A percentile compares a stretch with the other conserved stretches of the same genome.
Conservation (phyloP, 2,797 vertebrate genomes). For the Oophaga sylvatica region DNA sequence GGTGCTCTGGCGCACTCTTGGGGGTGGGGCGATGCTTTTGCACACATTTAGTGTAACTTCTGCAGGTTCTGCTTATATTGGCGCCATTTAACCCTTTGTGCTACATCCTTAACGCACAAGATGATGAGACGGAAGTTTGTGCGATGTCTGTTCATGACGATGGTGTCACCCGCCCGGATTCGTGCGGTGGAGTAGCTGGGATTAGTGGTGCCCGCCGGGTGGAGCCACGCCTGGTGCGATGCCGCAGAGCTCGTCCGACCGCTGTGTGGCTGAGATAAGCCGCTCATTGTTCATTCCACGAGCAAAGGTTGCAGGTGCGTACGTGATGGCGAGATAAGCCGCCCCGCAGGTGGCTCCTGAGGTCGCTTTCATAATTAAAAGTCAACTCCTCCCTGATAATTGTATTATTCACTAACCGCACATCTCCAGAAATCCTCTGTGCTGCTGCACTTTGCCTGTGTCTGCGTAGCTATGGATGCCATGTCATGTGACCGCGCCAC, state of each 20-base stretch:
- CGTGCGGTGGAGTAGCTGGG: background rate
- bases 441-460: background rate
- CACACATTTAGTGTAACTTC: too few relatives aligned
- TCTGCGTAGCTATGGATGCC: background rate
- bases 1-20: too few relatives aligned
- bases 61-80: too few relatives aligned
- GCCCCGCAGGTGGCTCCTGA: background rate
- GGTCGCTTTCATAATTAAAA: background rate
- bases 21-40: too few relatives aligned
- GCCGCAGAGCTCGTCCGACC: slow-evolving; percentile 2
- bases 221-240: background rate
- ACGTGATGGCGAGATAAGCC: background rate
- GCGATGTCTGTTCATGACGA: background rate
- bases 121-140: background rate
- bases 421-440: background rate
- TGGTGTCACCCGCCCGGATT: background rate
- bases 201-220: background rate
- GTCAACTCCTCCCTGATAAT: background rate
- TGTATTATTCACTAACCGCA: background rate
- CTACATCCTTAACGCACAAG: background rate
- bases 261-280: slow-evolving; percentile 13
- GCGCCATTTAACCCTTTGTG: background rate
- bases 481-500: too few relatives aligned
- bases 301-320: slow-evolving; percentile 42
- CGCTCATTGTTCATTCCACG: background rate